These are phyloP conservation scores for Phania funesta DNA, from an alignment of 2,888 invertebrate genomes.

Conservation along the genomic window DNA sequence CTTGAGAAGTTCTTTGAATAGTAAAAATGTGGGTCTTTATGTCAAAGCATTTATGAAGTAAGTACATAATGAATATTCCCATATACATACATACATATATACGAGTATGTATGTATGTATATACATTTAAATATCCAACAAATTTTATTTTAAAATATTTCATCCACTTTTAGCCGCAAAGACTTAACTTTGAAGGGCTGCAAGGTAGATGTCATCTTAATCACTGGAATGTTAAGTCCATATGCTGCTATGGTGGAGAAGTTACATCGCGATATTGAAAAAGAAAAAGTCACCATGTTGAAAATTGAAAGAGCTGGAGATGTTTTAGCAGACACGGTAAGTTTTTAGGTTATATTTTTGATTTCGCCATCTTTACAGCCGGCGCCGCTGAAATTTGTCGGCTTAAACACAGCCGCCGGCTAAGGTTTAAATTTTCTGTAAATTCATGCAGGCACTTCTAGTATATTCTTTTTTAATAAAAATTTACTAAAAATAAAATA, in stretches of 20 bases:
- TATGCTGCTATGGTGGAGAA: slow-evolving; percentile 91
- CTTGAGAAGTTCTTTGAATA: slow-evolving; percentile 87
- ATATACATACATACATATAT: background rate
- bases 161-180: slow-evolving; percentile 83
- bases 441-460: too few species aligned
- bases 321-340: slow-evolving; percentile 91
- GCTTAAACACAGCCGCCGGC: too few species aligned
- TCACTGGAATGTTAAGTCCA: slow-evolving; percentile 89
- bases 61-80: slow-evolving; percentile 76
- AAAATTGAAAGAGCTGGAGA: slow-evolving; percentile 93
- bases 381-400: too few species aligned
- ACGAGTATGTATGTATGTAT: background rate
- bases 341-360: slow-evolving; percentile 70
- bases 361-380: too few species aligned
- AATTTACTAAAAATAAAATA: too few species aligned
- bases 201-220: slow-evolving; percentile 89
- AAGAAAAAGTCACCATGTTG: slow-evolving; percentile 90
- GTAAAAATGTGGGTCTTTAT: slow-evolving; percentile 90
- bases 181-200: slow-evolving; percentile 86
- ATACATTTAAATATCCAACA: background rate
- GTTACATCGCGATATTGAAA: slow-evolving; percentile 88
- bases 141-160: background rate
- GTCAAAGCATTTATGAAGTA: slow-evolving; percentile 91
- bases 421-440: too few species aligned
- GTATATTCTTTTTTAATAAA: too few species aligned